Base-by-base conservation (phyloP, 2,888 invertebrate species). In the Euplagia quadripunctaria region DNA sequence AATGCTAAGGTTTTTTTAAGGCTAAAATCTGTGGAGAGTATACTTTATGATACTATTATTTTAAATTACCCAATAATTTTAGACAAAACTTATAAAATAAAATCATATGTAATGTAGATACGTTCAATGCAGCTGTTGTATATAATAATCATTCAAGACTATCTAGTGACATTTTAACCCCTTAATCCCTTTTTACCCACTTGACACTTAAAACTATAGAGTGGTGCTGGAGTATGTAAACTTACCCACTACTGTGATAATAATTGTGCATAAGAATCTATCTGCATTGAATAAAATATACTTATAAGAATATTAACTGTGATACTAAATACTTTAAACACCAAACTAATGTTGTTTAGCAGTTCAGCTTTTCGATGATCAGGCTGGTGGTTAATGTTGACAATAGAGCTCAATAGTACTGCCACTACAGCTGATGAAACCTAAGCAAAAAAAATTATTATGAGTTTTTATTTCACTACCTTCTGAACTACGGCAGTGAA, bases 251-350 rank as follows among this genome's bases (percentile, higher is more conserved):
- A 31, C n/a, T 11, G 55, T 55, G 55, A n/a, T 8, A 68, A 43
- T 5, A 31, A 42, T 46, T 46, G 46, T 61, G 80, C 75, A 74
- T 80, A 83, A 51, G 80, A 80, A 78, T 94, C 96, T 87, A 97
- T 93, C 86, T 97, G 89, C 79, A 93, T 91, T 6, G 94, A 93
- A 85, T 91, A 97, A 90, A 97, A 97, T 71, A 96, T 94, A 79
- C 96, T 96, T 81, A 97, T 97, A 41, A 97, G 85, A 68, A 97
- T 91, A 87, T 97, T 97, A 16, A 97, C 90, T 16, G 96, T 94
- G 76, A 97, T 96, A 77, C 97, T 96, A 11, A 97, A 74, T 51
- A 97, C 91, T 92, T 97, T 97, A 78, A 97, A 91, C 43, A 94
- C 90, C 69, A 97, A 90, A 79, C 96, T 96, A 17, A 96, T 89